Evolutionary conservation across 1,140 invertebrate genomes (phyloP), one percentile per base, ranked within the genome.

Genomic region (Pollicipes pollicipes): DNA sequence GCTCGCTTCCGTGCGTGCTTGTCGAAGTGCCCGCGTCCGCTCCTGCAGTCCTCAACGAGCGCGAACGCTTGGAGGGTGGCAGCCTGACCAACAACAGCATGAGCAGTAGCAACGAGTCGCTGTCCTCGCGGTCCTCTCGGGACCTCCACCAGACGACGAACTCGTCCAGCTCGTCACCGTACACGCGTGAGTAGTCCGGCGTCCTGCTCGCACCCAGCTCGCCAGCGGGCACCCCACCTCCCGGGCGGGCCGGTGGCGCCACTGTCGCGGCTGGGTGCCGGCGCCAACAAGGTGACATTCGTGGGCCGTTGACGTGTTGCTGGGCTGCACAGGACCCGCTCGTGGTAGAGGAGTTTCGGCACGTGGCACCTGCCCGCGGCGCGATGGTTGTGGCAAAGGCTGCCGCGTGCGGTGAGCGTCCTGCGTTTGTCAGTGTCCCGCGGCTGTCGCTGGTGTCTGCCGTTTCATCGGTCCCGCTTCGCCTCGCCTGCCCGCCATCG

Each of bases 61-160:
- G 66, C 2, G 45, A 58, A 3, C 45, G 45, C 13, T 2, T 58
- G 6, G 45, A 58, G 45, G 45, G 45, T 21, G 45, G 45, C 45
- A 58, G 45, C 45, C 45, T 58, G 13, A 58, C 45, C 45, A 58
- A 58, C 45, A 58, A 58, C 45, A 58, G 45, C 21, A 58, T 58
- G 45, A 75, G 75, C 69, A 75, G 75, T 32, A 74, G 73, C 24
- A 73, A 73, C 64, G 75, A 75, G 72, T 75, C 75, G n/a, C 68
- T 75, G 58, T 75, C 73, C 21, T 75, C 75, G 17, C 72, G 75
- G 58, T 75, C 75, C 26, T 75, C 75, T 28, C 67, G 75, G 30
- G 74, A 75, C 63, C 66, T 73, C 45, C 69, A 58, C 10, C 45
- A 13, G 13, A 58, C 45, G 13, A 58, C 45, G 45, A n/a, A n/a